Evolutionary conservation across 2,888 invertebrate species (phyloP).

Genomic region (Pollenia griseotomentosa): DNA sequence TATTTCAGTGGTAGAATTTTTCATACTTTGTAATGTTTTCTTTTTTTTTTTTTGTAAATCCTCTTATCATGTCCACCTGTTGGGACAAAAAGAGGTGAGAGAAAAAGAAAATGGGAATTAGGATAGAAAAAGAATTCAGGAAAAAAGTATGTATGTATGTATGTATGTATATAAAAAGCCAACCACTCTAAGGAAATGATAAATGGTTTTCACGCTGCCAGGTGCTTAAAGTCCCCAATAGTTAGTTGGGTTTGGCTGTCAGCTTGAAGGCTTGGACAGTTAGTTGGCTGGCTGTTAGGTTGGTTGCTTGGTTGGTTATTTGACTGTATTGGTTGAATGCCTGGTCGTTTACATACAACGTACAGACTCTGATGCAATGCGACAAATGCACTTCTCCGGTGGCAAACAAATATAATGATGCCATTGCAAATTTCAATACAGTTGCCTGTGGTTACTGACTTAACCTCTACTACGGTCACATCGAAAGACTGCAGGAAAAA

Average conservation of each 20-base stretch:
- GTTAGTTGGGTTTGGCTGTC: slow-evolving; percentile 71
- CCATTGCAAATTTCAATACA: slow-evolving; percentile 70
- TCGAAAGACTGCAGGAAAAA: neutral
- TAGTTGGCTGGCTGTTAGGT: slow-evolving; percentile 42
- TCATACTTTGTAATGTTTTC: neutral
- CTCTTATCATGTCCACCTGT: slow-evolving; percentile 73
- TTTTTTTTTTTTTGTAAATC: slow-evolving; percentile 59
- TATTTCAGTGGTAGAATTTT: slow-evolving; percentile 32
- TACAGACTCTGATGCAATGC: slow-evolving; percentile 69
- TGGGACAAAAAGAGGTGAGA: slow-evolving; percentile 38
- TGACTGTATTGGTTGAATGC: slow-evolving; percentile 12
- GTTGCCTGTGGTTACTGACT: slow-evolving; percentile 69
- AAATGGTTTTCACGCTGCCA: slow-evolving; percentile 73
- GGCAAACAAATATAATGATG: slow-evolving; percentile 68
- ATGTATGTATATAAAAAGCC: slow-evolving; percentile 14
- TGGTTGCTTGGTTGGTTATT: slow-evolving; percentile 17
- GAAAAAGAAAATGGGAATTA: slow-evolving; percentile 8
- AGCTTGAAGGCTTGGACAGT: slow-evolving; percentile 50
- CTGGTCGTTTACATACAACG: slow-evolving; percentile 25
- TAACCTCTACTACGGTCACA: slow-evolving; percentile 42
- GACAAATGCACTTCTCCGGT: slow-evolving; percentile 72
- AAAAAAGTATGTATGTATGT: neutral
- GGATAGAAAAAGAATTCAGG: slow-evolving; percentile 25
- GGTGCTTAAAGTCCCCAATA: slow-evolving; percentile 71
- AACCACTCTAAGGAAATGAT: slow-evolving; percentile 72